Evolutionary conservation across 2,113 vertebrate species (phyloP).

Genomic region (Casuarius casuarius): DNA sequence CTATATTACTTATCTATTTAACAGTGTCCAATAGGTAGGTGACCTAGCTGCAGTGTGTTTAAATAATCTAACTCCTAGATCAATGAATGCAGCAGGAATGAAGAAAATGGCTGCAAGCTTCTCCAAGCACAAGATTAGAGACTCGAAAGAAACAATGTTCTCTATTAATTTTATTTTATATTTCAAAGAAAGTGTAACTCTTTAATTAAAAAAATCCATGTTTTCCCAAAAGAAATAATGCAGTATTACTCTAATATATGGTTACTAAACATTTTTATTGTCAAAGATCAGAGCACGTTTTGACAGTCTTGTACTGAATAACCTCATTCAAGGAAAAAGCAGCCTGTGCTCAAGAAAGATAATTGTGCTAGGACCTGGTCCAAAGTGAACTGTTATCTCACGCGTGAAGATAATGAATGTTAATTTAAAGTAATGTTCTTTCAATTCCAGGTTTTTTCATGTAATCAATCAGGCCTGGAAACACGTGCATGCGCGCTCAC

Average conservation of each 20-base stretch:
- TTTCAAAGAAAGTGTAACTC: neutral
- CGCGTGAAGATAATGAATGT: slow-evolving; percentile 55
- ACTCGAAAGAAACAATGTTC: neutral
- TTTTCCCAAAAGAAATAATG: neutral
- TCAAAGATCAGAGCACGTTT: slow-evolving; percentile 19
- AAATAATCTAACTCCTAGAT: slow-evolving; percentile 49
- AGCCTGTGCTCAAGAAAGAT: slow-evolving; percentile 11
- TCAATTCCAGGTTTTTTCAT: slow-evolving; percentile 20
- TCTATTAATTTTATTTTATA: neutral
- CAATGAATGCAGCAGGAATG: slow-evolving; percentile 51
- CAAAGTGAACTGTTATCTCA: slow-evolving; percentile 64
- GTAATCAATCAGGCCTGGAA: slow-evolving; percentile 60
- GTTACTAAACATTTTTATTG: slow-evolving; percentile 36
- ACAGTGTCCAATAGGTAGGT: neutral
- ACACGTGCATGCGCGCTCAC: neutral
- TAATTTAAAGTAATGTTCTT: slow-evolving; percentile 68
- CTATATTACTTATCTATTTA: neutral
- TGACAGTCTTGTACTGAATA: slow-evolving; percentile 1
- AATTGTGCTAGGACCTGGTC: slow-evolving; percentile 42
- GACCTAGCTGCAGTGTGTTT: slow-evolving; percentile 27
- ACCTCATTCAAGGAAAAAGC: slow-evolving; percentile 25
- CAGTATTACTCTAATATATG: neutral
- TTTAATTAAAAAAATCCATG: neutral
- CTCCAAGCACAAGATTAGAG: slow-evolving; percentile 5
- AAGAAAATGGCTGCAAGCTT: slow-evolving; percentile 66